Evolutionary conservation across 1,140 invertebrate species (phyloP).

Genomic region (Eurosta solidaginis): DNA sequence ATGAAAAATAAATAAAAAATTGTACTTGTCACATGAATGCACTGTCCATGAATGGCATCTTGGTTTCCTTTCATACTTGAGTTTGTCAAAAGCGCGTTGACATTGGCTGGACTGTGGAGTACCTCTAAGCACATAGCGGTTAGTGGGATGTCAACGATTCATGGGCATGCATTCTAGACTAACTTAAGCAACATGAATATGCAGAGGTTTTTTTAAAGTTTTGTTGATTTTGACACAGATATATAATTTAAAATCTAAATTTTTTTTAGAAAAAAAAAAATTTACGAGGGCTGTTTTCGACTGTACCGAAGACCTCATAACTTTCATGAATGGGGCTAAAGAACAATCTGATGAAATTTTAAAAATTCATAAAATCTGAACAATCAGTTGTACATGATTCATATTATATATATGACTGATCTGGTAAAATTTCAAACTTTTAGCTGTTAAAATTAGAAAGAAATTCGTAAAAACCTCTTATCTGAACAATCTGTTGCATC

Average conservation of each 20-base stretch:
- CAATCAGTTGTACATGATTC: too few relatives aligned
- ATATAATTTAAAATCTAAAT: background rate
- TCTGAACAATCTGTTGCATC: too few relatives aligned
- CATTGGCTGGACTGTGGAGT: constrained; percentile 19
- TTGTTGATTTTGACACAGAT: background rate
- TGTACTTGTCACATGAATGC: background rate
- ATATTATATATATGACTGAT: too few relatives aligned
- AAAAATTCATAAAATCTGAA: too few relatives aligned
- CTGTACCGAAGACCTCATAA: too few relatives aligned
- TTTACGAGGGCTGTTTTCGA: background rate
- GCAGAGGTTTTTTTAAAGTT: background rate
- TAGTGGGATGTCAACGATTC: constrained; percentile 19
- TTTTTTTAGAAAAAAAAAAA: background rate
- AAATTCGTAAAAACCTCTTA: too few relatives aligned
- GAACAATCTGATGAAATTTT: too few relatives aligned
- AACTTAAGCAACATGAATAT: background rate
- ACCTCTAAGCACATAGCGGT: constrained; percentile 6
- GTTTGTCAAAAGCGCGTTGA: constrained; percentile 20
- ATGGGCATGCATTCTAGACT: background rate
- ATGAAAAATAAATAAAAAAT: background rate
- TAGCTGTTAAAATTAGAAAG: too few relatives aligned
- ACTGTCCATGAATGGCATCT: background rate
- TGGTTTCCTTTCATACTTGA: constrained; percentile 5
- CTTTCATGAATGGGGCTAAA: too few relatives aligned
- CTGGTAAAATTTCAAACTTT: too few relatives aligned